Percentiles rank a stretch among this genome's conserved stretches.
These are phyloP conservation scores for Hydropsyche betteni DNA, from an alignment of 2,888 invertebrate genomes.

Conservation along the genomic window DNA sequence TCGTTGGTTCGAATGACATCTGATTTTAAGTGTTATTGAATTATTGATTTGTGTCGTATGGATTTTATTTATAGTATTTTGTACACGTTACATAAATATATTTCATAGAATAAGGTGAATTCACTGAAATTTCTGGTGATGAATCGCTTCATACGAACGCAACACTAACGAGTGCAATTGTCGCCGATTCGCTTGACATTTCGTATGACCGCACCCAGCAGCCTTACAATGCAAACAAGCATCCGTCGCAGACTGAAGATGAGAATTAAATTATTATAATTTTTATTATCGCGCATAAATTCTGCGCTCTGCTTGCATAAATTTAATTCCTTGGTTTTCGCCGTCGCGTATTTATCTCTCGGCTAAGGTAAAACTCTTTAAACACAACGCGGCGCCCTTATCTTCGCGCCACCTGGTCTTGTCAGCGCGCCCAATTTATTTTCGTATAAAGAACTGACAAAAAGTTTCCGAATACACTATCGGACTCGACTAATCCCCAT, in stretches of 20 bases:
- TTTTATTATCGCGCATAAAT: slow-evolving; percentile 4
- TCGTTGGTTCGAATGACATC: too few species aligned
- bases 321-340: background rate
- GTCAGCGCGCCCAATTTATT: slow-evolving; percentile 25
- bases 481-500: slow-evolving; percentile 34
- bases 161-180: slow-evolving; percentile 23
- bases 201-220: too few species aligned
- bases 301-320: background rate
- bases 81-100: too few species aligned
- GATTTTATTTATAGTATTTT: too few species aligned
- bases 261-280: slow-evolving; percentile 9
- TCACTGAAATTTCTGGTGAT: background rate
- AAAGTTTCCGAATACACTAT: slow-evolving; percentile 35
- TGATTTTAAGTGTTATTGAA: too few species aligned
- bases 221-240: too few species aligned
- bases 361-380: slow-evolving; percentile 3
- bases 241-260: too few species aligned
- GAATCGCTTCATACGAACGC: slow-evolving; percentile 12
- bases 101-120: background rate
- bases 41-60: too few species aligned
- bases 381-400: background rate
- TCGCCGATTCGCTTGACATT: background rate
- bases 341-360: background rate
- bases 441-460: slow-evolving; percentile 35
- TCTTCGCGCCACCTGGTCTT: slow-evolving; percentile 9